Percentiles rank a stretch among this genome's conserved stretches.
Evolutionary conservation across 2,113 vertebrate genomes (phyloP).

Genomic region (Pseudolaguvia tuberculata): DNA sequence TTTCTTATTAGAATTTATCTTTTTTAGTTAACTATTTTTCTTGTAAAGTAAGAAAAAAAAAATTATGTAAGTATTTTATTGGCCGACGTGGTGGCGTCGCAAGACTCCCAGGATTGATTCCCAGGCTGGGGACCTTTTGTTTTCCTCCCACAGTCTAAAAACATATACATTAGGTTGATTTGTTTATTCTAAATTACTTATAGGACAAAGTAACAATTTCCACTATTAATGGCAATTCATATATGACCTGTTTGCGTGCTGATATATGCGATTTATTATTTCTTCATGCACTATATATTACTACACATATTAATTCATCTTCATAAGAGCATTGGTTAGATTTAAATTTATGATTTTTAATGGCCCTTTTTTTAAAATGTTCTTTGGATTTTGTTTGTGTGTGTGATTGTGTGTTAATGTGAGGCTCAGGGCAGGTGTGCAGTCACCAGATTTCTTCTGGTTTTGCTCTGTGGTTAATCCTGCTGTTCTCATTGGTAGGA

Average conservation of each 20-base stretch:
- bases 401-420: constrained; percentile 27
- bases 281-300: neutral
- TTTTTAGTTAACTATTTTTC: neutral
- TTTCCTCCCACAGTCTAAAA: too few species aligned
- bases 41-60: neutral
- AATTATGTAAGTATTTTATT: neutral
- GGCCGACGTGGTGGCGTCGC: too few species aligned
- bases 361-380: neutral
- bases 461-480: constrained; percentile 63
- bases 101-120: too few species aligned
- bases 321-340: neutral
- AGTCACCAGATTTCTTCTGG: constrained; percentile 62
- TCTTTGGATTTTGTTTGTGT: constrained; percentile 34
- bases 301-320: neutral
- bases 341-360: neutral
- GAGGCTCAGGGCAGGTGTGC: constrained; percentile 5
- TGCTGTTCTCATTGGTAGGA: constrained; percentile 60
- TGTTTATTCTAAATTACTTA: too few species aligned
- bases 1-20: neutral
- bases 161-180: too few species aligned
- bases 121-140: too few species aligned
- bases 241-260: neutral
- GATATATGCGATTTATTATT: neutral
- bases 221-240: neutral
- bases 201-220: neutral